Evolutionary conservation across 2,888 invertebrate genomes (phyloP).

Genomic region (Melieria crassipennis): DNA sequence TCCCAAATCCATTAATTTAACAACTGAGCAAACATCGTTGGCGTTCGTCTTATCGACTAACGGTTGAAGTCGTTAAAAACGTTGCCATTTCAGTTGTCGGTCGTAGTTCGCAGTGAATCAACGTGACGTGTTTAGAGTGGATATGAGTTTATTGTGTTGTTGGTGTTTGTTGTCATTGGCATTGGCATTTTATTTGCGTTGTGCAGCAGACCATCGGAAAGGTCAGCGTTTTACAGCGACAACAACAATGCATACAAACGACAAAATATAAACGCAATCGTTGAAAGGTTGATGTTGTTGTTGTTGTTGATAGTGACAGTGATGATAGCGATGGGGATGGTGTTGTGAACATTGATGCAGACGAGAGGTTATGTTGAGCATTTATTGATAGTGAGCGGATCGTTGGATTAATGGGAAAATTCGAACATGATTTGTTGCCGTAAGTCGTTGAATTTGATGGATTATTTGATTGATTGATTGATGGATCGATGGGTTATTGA

Average conservation of each 20-base stretch:
- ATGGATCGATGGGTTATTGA: not conserved
- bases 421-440: not conserved
- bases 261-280: not conserved
- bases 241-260: slow-evolving; percentile 1
- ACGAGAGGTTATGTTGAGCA: not conserved
- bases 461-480: not conserved
- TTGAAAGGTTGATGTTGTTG: no score
- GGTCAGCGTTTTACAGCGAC: slow-evolving; percentile 6
- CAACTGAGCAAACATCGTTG: slow-evolving; percentile 59
- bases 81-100: slow-evolving; percentile 61
- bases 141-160: slow-evolving; percentile 32
- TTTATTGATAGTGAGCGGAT: not conserved
- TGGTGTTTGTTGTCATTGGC: slow-evolving; percentile 4
- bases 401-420: not conserved
- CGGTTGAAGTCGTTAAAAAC: slow-evolving; percentile 51
- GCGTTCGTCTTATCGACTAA: slow-evolving; percentile 60
- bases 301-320: not conserved
- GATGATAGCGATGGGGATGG: not conserved
- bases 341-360: not conserved
- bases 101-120: slow-evolving; percentile 40
- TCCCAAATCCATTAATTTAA: slow-evolving; percentile 58
- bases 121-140: slow-evolving; percentile 25
- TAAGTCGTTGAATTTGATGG: not conserved
- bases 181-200: not conserved
- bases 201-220: not conserved